These are phyloP conservation scores for Gnathonemus echidnorhynchus DNA, from an alignment of 2,113 vertebrate genomes.

Conservation along the genomic window DNA sequence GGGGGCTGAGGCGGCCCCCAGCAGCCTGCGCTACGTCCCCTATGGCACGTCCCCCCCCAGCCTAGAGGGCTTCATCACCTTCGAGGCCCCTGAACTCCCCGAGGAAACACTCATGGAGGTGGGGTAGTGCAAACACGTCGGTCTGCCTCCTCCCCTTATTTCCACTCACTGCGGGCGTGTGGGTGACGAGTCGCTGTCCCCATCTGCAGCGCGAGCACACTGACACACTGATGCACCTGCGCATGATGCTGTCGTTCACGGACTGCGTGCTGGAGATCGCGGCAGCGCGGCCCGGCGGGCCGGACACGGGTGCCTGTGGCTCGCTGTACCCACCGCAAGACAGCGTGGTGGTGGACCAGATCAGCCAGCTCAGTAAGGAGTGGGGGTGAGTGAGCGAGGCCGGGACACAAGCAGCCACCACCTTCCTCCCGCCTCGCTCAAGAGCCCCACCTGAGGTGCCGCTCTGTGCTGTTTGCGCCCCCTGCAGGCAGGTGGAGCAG, in stretches of 20 bases:
- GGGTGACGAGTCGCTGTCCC: neutral
- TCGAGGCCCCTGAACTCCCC: conserved; percentile 90
- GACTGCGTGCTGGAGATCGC: conserved; percentile 93
- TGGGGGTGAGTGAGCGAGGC: conserved; percentile 71
- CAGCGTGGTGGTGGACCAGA: conserved; percentile 91
- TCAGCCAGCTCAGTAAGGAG: conserved; percentile 93
- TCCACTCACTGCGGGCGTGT: neutral
- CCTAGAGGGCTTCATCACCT: conserved; percentile 89
- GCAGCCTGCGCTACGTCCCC: conserved; percentile 79
- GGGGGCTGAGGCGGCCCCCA: conserved; percentile 70
- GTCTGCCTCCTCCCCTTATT: neutral
- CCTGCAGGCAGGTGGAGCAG: conserved; percentile 84
- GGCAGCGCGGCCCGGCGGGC: conserved; percentile 65
- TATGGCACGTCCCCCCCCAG: conserved; percentile 90
- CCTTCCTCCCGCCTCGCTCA: neutral
- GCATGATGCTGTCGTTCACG: conserved; percentile 85
- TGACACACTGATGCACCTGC: conserved; percentile 84
- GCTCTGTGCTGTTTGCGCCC: conserved; percentile 20
- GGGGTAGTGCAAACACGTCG: conserved; percentile 23
- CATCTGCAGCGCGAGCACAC: conserved; percentile 81
- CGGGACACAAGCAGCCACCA: neutral
- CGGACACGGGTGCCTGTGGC: conserved; percentile 73
- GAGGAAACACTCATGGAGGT: conserved; percentile 99
- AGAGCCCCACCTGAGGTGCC: neutral
- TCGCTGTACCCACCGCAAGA: conserved; percentile 88